phyloP scores from a whole-genome alignment of 2,113 vertebrate species.

The Syngnathus typhle region DNA sequence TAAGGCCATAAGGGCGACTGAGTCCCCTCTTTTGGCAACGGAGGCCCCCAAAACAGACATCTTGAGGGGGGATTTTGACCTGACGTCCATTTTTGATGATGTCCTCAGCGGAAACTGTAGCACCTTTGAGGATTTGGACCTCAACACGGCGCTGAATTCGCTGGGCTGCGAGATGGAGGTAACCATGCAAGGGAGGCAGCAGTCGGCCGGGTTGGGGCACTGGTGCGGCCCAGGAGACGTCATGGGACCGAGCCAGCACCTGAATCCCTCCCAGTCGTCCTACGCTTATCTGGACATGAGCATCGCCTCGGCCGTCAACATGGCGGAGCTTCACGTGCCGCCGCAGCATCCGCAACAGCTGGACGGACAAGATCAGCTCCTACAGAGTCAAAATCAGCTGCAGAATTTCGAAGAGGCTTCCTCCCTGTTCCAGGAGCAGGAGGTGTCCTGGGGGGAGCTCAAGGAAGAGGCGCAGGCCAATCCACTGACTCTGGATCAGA shows the following conservation, averaged over 20 bases:
- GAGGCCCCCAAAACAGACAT: constrained; percentile 62
- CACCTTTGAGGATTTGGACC: constrained; percentile 79
- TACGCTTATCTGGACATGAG: constrained; percentile 64
- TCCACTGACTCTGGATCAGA: constrained; percentile 68
- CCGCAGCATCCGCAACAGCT: constrained; percentile 48
- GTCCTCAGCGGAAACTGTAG: constrained; percentile 71
- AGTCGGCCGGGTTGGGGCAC: constrained; percentile 40
- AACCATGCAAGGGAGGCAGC: constrained; percentile 59
- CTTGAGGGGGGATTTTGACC: constrained; percentile 71
- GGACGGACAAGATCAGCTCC: constrained; percentile 58
- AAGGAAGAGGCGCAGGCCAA: constrained; percentile 67
- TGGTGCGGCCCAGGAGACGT: constrained; percentile 58
- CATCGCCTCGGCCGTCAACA: constrained; percentile 14
- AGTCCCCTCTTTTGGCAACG: constrained; percentile 65
- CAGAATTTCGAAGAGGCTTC: constrained; percentile 66
- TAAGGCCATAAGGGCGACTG: constrained; percentile 50
- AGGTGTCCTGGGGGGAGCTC: constrained; percentile 72
- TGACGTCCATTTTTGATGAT: constrained; percentile 73
- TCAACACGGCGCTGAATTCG: constrained; percentile 73
- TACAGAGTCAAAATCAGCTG: constrained; percentile 53
- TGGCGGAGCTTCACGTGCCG: constrained; percentile 51
- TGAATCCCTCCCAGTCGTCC: constrained; percentile 55
- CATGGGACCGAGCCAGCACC: constrained; percentile 39
- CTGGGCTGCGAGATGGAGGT: constrained; percentile 72
- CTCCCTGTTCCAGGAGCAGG: constrained; percentile 61